These are phyloP conservation scores for Silurus meridionalis DNA, from an alignment of 2,113 vertebrate species.

Conservation along the genomic window DNA sequence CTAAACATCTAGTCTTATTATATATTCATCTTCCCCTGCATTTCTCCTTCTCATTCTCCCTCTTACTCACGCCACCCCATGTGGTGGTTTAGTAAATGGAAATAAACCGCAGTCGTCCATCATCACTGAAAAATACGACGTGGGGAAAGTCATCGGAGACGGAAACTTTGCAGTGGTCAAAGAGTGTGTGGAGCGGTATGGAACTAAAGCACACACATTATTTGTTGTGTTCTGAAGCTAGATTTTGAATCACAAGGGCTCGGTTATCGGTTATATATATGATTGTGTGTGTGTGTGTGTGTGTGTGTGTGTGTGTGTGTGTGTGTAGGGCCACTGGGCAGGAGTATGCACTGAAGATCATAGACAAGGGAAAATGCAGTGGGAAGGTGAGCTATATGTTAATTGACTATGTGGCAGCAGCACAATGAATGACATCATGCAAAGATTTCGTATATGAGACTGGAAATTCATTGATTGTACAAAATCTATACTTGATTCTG, in stretches of 20 bases:
- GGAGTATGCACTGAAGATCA: constrained; percentile 96
- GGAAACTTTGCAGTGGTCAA: constrained; percentile 98
- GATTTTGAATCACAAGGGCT: not conserved
- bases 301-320: constrained; percentile 65
- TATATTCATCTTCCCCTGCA: not conserved
- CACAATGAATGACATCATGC: not conserved
- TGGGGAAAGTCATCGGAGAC: constrained; percentile 96
- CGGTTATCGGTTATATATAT: not conserved
- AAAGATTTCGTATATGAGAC: too few species aligned
- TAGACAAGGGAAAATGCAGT: constrained; percentile 96
- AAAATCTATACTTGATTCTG: not conserved
- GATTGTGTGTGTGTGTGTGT: constrained; percentile 30
- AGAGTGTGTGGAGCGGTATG: constrained; percentile 91
- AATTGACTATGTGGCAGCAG: not conserved
- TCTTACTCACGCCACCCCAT: not conserved
- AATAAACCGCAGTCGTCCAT: constrained; percentile 82
- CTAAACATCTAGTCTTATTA: not conserved
- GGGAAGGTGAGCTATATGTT: constrained; percentile 81
- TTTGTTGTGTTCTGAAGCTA: not conserved
- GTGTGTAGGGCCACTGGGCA: constrained; percentile 84
- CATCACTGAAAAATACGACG: constrained; percentile 91
- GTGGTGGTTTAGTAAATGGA: constrained; percentile 78
- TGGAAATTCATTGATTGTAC: not conserved
- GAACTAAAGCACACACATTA: not conserved
- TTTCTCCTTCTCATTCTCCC: not conserved